A percentile compares a stretch with the other conserved stretches of the same genome.
Conservation (phyloP, 2,797 vertebrate genomes). For the Geotrypetes seraphini region DNA sequence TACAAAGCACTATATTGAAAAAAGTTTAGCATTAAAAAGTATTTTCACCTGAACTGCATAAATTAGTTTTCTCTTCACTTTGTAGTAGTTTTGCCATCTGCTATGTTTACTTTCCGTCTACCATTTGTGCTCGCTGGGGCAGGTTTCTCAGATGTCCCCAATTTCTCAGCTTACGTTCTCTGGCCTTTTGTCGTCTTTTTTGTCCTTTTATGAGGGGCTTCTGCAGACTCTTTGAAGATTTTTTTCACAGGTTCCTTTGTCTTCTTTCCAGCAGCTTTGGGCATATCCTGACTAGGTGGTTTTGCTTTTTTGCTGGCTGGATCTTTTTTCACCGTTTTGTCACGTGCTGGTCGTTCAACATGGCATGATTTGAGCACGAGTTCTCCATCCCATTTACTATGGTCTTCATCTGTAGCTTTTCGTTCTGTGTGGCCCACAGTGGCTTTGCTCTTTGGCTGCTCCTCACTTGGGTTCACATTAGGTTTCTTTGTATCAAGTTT, state of each 20-base stretch:
- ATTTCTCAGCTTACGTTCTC: background rate
- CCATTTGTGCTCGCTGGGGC: fast-evolving
- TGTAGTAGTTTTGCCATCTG: no score
- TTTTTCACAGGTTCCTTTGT: background rate
- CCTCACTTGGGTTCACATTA: background rate
- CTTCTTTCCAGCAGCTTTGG: background rate
- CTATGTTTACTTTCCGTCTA: conserved; percentile 3
- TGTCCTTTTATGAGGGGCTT: fast-evolving
- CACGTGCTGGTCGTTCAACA: no score
- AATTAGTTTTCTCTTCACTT: background rate
- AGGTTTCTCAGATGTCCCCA: background rate
- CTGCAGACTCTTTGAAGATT: background rate
- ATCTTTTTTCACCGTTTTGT: no score
- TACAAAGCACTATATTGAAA: conserved; percentile 5
- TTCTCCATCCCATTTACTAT: no score
- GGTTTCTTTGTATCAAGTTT: conserved; percentile 29
- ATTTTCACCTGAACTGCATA: background rate
- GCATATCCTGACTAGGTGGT: no score
- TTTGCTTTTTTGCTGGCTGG: no score
- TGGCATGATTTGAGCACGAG: no score
- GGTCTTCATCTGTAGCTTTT: no score
- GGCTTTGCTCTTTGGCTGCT: background rate
- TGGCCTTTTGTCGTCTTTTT: background rate
- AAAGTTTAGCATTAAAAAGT: background rate
- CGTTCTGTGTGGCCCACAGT: no score